Evolutionary conservation across 2,797 vertebrate genomes (phyloP), one percentile per base, ranked within the genome.

Genomic region (Cynodonichthys magdalenae): DNA sequence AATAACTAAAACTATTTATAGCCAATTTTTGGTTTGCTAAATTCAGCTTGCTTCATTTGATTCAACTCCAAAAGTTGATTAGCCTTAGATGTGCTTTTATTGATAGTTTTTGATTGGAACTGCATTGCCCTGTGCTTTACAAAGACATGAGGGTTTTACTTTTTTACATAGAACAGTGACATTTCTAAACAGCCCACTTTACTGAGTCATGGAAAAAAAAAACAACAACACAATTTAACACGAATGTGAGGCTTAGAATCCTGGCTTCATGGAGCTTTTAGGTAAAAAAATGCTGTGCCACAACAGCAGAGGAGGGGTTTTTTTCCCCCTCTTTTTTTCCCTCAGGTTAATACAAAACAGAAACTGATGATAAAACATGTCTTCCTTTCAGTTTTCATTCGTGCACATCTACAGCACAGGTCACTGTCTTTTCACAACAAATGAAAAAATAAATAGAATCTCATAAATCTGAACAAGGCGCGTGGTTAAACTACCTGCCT

Each of bases 401-500:
- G 39, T 27, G 36, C 29, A 66, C 20, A 31, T 36, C 61, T 29
- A 49, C 44, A 46, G 6, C 10, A 0, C 46, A 42, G 53, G 59
- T 27, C 42, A 46, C 19, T 63, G 19, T 51, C 45, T 52, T 75
- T 55, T 36, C 68, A 68, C 46, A 49, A 59, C 59, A 77, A 60
- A 75, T 54, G 19, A 79, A 69, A 56, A 28, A 28, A 73, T 58
- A n/a, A 63, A 80, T 74, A 53, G 70, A 79, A 85, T 73, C 67
- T 75, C 73, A 70, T 75, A 78, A 83, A 74, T 75, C 71, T 58
- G 63, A 46, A 70, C 24, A 47, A 51, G 74, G 51, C 72, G 77
- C 61, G 82, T 42, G 53, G 80, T 63, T 75, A 77, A 84, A 83
- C 66, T 64, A 53, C 58, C 80, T 76, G 71, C 65, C 79, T 86